phyloP scores from a whole-genome alignment of 2,113 vertebrate genomes.

The Ploceus nigricollis region DNA sequence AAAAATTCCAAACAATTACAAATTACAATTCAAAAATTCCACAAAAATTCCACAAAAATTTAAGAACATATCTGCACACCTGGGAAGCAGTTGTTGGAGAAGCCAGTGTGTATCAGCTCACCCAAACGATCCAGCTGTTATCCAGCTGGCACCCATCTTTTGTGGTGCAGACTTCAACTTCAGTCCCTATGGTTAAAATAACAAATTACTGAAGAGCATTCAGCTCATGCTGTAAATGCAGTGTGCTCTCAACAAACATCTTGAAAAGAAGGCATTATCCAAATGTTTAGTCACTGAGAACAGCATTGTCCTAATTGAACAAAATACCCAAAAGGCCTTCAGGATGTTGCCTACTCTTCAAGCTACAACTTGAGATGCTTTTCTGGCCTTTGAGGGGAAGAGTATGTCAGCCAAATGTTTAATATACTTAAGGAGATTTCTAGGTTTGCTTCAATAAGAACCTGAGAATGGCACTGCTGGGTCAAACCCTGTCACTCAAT shows the following conservation, averaged over 20 bases:
- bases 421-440: not conserved
- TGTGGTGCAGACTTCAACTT: not conserved
- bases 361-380: not conserved
- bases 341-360: not conserved
- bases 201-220: not conserved
- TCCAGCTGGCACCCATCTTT: not conserved
- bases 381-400: not conserved
- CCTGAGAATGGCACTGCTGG: not conserved
- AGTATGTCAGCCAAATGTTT: not conserved
- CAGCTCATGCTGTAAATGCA: not conserved
- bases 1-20: not conserved
- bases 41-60: not conserved
- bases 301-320: not conserved
- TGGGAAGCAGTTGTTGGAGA: not conserved
- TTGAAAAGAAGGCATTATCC: not conserved
- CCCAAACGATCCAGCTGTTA: not conserved
- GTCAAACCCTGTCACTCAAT: not conserved
- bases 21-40: too few species aligned
- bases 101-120: not conserved
- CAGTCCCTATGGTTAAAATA: not conserved
- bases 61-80: rapidly evolving
- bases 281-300: not conserved
- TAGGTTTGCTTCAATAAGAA: not conserved
- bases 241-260: not conserved
- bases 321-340: not conserved